These are phyloP conservation scores for Aurelia aurita complex sp. Pacific DNA, from an alignment of 30 jellyfish, hydroid and myxozoan species.

Conservation along the genomic window DNA sequence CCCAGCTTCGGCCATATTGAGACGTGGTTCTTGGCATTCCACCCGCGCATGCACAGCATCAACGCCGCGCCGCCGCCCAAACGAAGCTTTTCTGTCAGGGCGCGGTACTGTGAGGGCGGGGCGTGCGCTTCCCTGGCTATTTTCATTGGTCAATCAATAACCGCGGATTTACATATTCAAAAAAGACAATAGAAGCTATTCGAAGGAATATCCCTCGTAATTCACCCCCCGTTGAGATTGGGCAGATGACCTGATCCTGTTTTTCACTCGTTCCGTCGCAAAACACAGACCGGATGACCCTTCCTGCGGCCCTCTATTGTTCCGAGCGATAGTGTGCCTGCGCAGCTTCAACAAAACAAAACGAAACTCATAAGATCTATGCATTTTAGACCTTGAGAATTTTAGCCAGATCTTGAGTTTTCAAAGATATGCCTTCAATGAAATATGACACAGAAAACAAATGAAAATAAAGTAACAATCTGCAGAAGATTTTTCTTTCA, in stretches of 20 bases:
- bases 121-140: constrained; percentile 45
- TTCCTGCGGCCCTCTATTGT: constrained; percentile 13
- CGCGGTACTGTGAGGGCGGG: constrained; percentile 81
- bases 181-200: constrained; percentile 27
- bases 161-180: constrained; percentile 63
- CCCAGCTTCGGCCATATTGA: constrained; percentile 78
- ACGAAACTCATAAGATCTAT: neutral
- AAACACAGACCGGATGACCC: constrained; percentile 25
- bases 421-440: too few relatives aligned
- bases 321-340: neutral
- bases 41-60: constrained; percentile 73
- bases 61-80: constrained; percentile 64
- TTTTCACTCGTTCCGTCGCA: neutral
- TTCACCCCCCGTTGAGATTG: constrained; percentile 69
- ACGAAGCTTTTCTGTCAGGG: constrained; percentile 52
- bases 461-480: too few relatives aligned
- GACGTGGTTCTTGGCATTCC: constrained; percentile 50
- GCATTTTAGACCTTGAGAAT: neutral
- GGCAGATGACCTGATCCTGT: constrained; percentile 55
- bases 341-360: neutral
- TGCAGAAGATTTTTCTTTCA: too few relatives aligned
- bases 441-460: too few relatives aligned
- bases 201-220: constrained; percentile 51
- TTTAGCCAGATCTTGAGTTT: too few relatives aligned
- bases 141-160: constrained; percentile 65